phyloP scores from a whole-genome alignment of 2,888 invertebrate species.

The Xestia xanthographa region DNA sequence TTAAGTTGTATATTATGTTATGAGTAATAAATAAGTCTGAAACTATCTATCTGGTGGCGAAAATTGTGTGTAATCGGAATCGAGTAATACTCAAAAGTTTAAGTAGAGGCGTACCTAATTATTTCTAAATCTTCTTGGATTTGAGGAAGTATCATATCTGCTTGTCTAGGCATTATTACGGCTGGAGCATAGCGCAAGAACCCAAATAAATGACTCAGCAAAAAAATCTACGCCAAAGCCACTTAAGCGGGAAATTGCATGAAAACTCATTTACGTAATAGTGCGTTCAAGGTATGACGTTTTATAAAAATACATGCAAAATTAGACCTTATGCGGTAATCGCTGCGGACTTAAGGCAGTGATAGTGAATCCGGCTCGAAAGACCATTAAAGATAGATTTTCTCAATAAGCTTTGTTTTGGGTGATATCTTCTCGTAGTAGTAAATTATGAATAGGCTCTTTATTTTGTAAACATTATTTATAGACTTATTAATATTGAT shows the following conservation, averaged over 20 bases:
- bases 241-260: conserved; percentile 1
- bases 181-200: neutral
- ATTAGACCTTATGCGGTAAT: conserved; percentile 15
- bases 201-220: neutral
- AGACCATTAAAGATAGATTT: neutral
- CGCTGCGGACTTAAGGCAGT: neutral
- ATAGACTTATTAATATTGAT: neutral
- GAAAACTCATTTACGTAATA: conserved; percentile 27
- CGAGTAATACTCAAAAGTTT: too few species aligned
- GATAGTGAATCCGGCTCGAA: too few species aligned
- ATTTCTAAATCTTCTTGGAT: neutral
- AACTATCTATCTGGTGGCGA: neutral
- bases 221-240: neutral
- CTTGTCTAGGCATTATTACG: neutral
- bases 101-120: neutral
- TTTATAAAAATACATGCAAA: conserved; percentile 9
- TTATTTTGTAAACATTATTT: neutral
- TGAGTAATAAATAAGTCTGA: neutral
- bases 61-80: too few species aligned
- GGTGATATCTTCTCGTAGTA: neutral
- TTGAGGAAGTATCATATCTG: neutral
- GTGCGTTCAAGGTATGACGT: conserved; percentile 5
- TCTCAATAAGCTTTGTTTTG: neutral
- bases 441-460: neutral
- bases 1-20: too few species aligned